Conservation (phyloP, 2,888 invertebrate species). For the Pseudococcus viburni region DNA sequence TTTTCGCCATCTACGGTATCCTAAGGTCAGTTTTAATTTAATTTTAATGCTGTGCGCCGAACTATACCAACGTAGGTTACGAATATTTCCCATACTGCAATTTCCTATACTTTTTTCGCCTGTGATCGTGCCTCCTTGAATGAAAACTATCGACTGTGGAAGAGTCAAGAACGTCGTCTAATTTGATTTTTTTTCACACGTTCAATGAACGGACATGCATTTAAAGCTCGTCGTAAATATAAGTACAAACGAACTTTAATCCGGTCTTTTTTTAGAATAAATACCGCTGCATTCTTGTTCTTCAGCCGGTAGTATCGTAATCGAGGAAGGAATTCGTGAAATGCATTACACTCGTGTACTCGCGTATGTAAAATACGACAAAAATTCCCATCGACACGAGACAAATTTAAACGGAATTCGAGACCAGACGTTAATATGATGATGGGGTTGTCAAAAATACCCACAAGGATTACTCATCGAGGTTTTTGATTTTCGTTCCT, state of each 20-base stretch:
- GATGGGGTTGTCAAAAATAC: too few relatives aligned
- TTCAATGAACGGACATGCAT: constrained; percentile 19
- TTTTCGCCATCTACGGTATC: constrained; percentile 48
- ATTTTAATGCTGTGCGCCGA: constrained; percentile 37
- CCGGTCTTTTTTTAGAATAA: neutral
- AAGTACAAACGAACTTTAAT: neutral
- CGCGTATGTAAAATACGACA: neutral
- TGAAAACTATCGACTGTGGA: neutral
- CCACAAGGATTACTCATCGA: too few relatives aligned
- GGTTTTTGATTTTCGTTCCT: too few relatives aligned
- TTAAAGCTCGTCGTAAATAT: neutral
- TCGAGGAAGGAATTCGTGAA: neutral
- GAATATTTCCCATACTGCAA: neutral
- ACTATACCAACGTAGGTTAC: neutral
- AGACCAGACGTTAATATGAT: neutral
- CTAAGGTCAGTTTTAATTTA: constrained; percentile 54
- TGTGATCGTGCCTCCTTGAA: neutral
- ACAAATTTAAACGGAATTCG: neutral
- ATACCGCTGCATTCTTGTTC: neutral
- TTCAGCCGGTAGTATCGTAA: neutral
- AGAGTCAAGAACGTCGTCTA: neutral
- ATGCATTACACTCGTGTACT: neutral
- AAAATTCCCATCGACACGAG: neutral
- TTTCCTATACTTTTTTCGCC: neutral
- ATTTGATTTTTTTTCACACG: neutral